Conservation (phyloP, 2,888 invertebrate genomes). For the Brachynemurus nebulosus region DNA sequence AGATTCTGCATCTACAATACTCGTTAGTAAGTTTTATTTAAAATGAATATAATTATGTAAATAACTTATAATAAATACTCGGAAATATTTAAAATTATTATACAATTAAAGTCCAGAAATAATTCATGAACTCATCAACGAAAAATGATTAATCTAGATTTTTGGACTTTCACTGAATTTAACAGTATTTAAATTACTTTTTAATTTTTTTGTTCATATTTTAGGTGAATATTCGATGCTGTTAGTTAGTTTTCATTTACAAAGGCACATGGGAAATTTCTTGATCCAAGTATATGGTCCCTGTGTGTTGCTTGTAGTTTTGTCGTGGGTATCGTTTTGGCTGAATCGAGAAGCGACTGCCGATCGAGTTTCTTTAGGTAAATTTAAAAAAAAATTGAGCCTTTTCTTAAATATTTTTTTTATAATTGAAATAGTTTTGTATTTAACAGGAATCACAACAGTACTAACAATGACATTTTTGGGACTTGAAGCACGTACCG, state of each 20-base stretch:
- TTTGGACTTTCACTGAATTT: no score
- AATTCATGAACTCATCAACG: no score
- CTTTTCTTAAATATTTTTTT: neutral
- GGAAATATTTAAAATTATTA: no score
- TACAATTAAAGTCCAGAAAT: no score
- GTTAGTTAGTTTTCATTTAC: slow-evolving; percentile 59
- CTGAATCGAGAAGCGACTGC: slow-evolving; percentile 73
- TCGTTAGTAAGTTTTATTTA: slow-evolving; percentile 15
- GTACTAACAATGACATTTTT: slow-evolving; percentile 76
- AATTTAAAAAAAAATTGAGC: slow-evolving; percentile 19
- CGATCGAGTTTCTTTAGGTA: slow-evolving; percentile 65
- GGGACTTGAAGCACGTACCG: slow-evolving; percentile 64
- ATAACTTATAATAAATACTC: neutral
- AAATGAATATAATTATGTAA: neutral
- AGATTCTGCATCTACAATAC: slow-evolving; percentile 18
- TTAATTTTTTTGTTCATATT: no score
- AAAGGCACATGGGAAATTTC: slow-evolving; percentile 76
- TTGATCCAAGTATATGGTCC: slow-evolving; percentile 77
- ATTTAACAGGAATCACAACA: slow-evolving; percentile 55
- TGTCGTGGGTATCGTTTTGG: slow-evolving; percentile 82
- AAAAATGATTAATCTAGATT: no score
- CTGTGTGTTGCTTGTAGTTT: slow-evolving; percentile 66
- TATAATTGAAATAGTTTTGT: slow-evolving; percentile 8
- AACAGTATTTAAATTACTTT: slow-evolving; percentile 2
- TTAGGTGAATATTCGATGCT: slow-evolving; percentile 55